These are phyloP conservation scores for Agapornis roseicollis DNA, from an alignment of 2,113 vertebrate species.

Conservation along the genomic window DNA sequence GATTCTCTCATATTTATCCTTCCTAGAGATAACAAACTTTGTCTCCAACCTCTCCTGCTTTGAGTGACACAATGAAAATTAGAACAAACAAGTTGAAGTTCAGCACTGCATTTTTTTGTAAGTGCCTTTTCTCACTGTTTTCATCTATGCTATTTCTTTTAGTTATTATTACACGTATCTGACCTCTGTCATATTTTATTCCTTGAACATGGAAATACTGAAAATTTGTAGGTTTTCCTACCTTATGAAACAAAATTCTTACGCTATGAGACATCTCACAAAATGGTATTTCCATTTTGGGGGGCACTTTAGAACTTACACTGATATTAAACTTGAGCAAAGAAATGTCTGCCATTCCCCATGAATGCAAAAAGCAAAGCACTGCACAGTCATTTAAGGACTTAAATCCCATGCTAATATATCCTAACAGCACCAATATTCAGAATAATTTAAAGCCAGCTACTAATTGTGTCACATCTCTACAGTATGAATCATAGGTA, in stretches of 20 bases:
- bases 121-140: not conserved
- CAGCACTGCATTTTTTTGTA: not conserved
- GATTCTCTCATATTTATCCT: not conserved
- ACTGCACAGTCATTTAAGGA: not conserved
- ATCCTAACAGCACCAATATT: not conserved
- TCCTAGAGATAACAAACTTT: not conserved
- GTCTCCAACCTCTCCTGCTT: not conserved
- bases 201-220: not conserved
- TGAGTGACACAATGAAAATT: not conserved
- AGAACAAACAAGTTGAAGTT: not conserved
- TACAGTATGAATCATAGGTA: not conserved
- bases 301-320: not conserved
- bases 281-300: not conserved
- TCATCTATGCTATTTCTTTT: not conserved
- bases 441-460: not conserved
- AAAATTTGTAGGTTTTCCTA: not conserved
- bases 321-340: not conserved
- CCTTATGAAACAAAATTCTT: not conserved
- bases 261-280: not conserved
- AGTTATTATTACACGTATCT: not conserved
- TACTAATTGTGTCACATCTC: not conserved
- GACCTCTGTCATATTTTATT: accelerated
- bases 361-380: not conserved
- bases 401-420: not conserved
- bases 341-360: not conserved